Evolutionary conservation across 30 jellyfish, hydroid and myxozoan genomes (phyloP).

Genomic region (Sanderia malayensis): DNA sequence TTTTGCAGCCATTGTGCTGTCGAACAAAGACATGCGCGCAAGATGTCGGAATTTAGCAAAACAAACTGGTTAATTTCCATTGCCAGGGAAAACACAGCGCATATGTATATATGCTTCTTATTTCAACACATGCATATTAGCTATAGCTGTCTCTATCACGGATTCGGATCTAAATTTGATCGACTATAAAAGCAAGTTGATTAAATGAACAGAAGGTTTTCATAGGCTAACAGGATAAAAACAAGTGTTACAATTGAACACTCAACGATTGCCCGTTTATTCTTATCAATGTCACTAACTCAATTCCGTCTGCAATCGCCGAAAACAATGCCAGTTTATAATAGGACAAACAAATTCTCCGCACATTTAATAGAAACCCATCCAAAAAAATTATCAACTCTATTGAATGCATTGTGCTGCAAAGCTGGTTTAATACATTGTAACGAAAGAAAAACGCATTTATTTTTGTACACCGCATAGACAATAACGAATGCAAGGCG

Average conservation of each 20-base stretch:
- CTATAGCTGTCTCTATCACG: slow-evolving; percentile 43
- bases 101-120: no score
- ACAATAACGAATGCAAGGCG: no score
- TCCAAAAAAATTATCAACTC: no score
- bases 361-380: neutral
- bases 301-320: neutral
- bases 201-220: neutral
- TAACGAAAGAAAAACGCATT: no score
- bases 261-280: neutral
- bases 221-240: slow-evolving; percentile 2
- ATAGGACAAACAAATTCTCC: neutral
- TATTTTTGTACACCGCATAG: no score
- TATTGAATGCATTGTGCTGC: no score
- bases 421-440: no score
- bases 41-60: slow-evolving; percentile 50
- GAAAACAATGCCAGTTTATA: neutral
- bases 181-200: slow-evolving; percentile 9
- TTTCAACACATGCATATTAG: no score
- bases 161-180: neutral
- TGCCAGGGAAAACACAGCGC: neutral
- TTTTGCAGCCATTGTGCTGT: slow-evolving; percentile 35
- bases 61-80: slow-evolving; percentile 48
- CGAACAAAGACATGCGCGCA: slow-evolving; percentile 45
- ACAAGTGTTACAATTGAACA: neutral
- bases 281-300: neutral